Conservation (phyloP, 2,113 vertebrate species). For the Gnathonemus longibarbis region DNA sequence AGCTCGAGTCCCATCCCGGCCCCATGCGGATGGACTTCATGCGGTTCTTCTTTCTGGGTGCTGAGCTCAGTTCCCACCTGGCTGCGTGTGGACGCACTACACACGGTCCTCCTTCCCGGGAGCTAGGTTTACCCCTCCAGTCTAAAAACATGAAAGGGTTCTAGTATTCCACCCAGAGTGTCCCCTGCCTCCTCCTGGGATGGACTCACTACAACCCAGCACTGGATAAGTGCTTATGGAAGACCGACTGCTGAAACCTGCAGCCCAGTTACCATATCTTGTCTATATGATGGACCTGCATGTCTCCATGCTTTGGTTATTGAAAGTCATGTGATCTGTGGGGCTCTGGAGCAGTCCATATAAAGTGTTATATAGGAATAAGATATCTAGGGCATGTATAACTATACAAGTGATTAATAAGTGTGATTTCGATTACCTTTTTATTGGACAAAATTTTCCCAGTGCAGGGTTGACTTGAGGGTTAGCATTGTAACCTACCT, state of each 20-base stretch:
- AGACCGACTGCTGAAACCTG: not conserved
- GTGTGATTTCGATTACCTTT: not conserved
- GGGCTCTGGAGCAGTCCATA: not conserved
- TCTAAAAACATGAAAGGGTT: not conserved
- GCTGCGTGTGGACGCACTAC: no score
- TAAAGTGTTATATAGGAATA: not conserved
- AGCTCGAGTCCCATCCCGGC: not conserved
- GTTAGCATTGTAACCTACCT: not conserved
- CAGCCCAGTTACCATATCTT: not conserved
- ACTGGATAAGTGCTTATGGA: not conserved
- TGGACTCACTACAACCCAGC: not conserved
- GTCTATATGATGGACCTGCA: not conserved
- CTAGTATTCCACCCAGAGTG: not conserved
- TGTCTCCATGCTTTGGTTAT: not conserved
- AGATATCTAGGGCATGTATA: not conserved
- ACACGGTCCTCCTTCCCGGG: not conserved
- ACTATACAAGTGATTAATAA: not conserved
- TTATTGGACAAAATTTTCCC: not conserved
- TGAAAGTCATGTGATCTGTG: not conserved
- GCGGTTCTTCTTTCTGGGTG: no score
- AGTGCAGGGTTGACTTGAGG: not conserved
- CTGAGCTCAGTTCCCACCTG: no score
- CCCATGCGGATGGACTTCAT: not conserved
- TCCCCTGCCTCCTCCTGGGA: not conserved
- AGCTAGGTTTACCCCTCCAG: not conserved